phyloP scores from a whole-genome alignment of 2,113 vertebrate genomes.

The Misgurnus anguillicaudatus region DNA sequence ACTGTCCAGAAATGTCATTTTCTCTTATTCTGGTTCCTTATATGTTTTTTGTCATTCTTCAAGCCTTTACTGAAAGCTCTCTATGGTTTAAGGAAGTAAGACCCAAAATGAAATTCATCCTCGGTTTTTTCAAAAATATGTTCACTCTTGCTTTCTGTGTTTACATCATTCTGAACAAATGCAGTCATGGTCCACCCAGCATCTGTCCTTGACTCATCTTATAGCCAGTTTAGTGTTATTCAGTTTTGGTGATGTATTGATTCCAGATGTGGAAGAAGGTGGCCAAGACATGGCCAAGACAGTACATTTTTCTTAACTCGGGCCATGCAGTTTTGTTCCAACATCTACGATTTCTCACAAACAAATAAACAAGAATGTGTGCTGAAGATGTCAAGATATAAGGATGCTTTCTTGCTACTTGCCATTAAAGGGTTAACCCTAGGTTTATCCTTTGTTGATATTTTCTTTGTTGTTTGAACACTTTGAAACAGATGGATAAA shows the following conservation, averaged over 20 bases:
- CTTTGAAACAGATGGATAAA: not conserved
- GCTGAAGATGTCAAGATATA: too few relatives aligned
- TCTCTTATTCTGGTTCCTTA: not conserved
- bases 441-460: not conserved
- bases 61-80: not conserved
- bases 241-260: not conserved
- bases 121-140: too few relatives aligned
- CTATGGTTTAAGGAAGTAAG: too few relatives aligned
- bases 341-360: not conserved
- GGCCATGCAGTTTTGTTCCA: not conserved
- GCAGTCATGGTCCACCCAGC: constrained; percentile 22
- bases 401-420: not conserved
- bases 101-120: too few relatives aligned
- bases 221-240: not conserved
- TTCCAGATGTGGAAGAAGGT: not conserved
- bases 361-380: not conserved
- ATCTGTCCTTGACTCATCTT: constrained; percentile 10
- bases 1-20: not conserved
- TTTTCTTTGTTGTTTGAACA: not conserved
- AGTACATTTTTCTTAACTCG: not conserved
- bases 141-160: not conserved
- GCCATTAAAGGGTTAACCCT: not conserved
- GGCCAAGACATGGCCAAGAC: not conserved
- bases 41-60: not conserved
- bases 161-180: constrained; percentile 15